Conservation (phyloP, 2,888 invertebrate genomes). For the Smittia sp. region DNA sequence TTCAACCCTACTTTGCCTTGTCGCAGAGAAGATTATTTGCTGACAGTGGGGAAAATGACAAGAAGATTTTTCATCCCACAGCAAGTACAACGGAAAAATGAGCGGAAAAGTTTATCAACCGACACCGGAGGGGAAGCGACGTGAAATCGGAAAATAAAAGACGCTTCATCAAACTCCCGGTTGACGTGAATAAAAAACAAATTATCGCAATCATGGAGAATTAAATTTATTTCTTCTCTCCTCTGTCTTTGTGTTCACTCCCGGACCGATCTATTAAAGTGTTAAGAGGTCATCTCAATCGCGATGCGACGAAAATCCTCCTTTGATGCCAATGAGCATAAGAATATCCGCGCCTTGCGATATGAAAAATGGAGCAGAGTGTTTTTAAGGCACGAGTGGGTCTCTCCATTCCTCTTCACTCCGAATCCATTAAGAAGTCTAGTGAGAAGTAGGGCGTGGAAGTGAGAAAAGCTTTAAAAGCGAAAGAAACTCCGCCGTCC, state of each 20-base stretch:
- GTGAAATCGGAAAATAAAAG: background rate
- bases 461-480: too few relatives aligned
- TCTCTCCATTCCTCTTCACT: background rate
- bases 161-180: background rate
- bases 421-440: background rate
- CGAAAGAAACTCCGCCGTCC: too few relatives aligned
- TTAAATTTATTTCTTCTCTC: conserved; percentile 14
- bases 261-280: background rate
- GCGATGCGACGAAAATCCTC: background rate
- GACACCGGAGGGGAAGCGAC: background rate
- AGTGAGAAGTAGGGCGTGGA: too few relatives aligned
- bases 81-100: background rate
- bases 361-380: background rate
- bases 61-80: background rate
- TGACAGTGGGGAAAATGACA: background rate
- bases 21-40: background rate
- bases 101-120: conserved; percentile 2
- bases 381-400: background rate
- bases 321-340: background rate
- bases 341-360: background rate
- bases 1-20: background rate
- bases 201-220: conserved; percentile 30
- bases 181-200: background rate
- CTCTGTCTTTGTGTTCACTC: background rate
- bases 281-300: background rate